Evolutionary conservation across 2,797 vertebrate species (phyloP).

Genomic region (Pseudomugil gertrudae): DNA sequence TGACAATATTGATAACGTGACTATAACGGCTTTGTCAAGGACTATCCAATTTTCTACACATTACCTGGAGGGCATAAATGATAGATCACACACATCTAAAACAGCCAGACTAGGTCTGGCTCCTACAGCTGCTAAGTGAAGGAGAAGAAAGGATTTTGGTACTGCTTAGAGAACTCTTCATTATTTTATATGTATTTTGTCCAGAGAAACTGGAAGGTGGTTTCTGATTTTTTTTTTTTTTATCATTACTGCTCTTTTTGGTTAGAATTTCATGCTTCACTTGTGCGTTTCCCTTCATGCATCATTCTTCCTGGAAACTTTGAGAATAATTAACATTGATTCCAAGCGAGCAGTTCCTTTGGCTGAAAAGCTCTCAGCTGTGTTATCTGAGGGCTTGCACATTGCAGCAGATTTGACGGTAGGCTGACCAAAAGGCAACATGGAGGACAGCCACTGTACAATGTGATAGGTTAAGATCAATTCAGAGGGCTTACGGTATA

Average conservation of each 20-base stretch:
- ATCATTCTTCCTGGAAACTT: constrained; percentile 25
- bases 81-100: no score
- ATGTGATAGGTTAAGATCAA: constrained; percentile 49
- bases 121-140: background rate
- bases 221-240: background rate
- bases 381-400: constrained; percentile 44
- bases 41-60: background rate
- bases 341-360: constrained; percentile 19
- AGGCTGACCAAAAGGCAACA: constrained; percentile 45
- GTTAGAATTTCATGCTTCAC: background rate
- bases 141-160: no score
- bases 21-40: background rate
- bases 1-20: background rate
- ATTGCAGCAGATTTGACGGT: constrained; percentile 49
- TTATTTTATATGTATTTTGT: background rate
- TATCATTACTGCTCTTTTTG: background rate
- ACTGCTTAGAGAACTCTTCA: background rate
- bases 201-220: background rate
- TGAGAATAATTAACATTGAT: constrained; percentile 57
- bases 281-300: background rate
- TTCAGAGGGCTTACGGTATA: constrained; percentile 26
- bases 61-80: background rate
- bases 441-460: constrained; percentile 25
- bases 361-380: constrained; percentile 32
- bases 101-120: no score